A percentile compares a stretch with the other conserved stretches of the same genome.
Conservation (phyloP, 2,113 vertebrate genomes). For the Motacilla alba region DNA sequence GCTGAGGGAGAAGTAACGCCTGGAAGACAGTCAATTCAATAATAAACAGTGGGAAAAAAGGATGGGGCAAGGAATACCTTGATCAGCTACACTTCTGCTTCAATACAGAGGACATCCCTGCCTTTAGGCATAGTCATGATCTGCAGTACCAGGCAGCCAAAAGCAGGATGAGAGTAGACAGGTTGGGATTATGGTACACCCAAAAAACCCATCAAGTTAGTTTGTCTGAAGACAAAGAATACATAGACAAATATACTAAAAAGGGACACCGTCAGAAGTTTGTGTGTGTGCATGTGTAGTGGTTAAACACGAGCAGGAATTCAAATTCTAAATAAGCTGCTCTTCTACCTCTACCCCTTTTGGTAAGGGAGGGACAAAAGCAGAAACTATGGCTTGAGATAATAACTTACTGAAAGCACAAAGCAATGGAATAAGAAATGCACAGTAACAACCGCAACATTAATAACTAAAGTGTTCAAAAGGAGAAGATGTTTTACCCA, state of each 20-base stretch:
- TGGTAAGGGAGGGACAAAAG: neutral
- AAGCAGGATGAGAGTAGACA: neutral
- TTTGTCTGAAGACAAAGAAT: neutral
- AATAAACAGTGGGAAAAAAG: neutral
- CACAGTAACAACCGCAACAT: rapidly evolving
- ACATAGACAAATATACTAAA: neutral
- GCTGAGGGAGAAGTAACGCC: neutral
- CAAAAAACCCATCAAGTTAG: neutral
- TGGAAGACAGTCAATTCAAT: neutral
- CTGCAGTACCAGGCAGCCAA: neutral
- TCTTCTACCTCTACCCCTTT: neutral
- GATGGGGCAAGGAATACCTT: neutral
- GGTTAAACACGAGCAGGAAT: neutral
- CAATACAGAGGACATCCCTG: neutral
- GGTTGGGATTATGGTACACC: neutral
- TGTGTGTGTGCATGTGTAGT: neutral
- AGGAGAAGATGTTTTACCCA: neutral
- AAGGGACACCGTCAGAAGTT: neutral
- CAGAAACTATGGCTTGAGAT: neutral
- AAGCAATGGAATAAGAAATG: neutral
- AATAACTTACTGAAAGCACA: neutral
- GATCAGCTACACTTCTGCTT: neutral
- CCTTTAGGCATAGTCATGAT: neutral
- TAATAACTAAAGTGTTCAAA: neutral
- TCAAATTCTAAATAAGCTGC: neutral